These are phyloP conservation scores for Varanus komodoensis DNA, from an alignment of 2,113 vertebrate species.

Conservation along the genomic window DNA sequence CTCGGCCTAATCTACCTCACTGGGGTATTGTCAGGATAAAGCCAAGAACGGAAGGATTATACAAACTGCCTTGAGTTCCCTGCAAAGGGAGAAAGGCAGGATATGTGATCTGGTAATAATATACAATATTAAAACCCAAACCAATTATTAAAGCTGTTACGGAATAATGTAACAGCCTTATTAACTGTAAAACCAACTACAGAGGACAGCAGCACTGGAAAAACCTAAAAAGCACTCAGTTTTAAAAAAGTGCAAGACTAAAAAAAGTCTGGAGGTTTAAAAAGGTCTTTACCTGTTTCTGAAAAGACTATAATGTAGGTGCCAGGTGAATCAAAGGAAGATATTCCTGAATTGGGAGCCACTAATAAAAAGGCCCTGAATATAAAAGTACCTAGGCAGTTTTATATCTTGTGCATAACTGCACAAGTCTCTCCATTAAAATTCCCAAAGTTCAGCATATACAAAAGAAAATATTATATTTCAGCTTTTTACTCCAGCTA, in stretches of 20 bases:
- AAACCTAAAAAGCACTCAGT: not conserved
- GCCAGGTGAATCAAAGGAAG: no score
- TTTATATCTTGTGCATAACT: not conserved
- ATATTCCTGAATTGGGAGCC: not conserved
- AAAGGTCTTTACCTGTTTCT: not conserved
- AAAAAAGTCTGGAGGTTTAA: not conserved
- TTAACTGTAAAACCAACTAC: not conserved
- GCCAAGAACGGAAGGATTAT: no score
- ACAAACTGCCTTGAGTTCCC: no score
- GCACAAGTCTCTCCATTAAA: not conserved
- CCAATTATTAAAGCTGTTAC: no score
- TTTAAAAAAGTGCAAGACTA: not conserved
- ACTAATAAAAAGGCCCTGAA: not conserved
- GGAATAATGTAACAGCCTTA: not conserved
- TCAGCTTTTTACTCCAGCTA: no score
- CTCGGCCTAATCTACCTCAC: no score
- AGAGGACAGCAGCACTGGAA: not conserved
- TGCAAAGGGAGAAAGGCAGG: no score
- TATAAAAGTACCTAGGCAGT: not conserved
- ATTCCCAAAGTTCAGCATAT: not conserved
- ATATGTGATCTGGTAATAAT: no score
- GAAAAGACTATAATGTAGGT: not conserved
- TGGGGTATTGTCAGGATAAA: no score
- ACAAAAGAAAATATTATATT: no score
- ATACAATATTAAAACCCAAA: no score